These are phyloP conservation scores for Tapirus indicus DNA, from an alignment of 2,797 vertebrate species.

Conservation along the genomic window DNA sequence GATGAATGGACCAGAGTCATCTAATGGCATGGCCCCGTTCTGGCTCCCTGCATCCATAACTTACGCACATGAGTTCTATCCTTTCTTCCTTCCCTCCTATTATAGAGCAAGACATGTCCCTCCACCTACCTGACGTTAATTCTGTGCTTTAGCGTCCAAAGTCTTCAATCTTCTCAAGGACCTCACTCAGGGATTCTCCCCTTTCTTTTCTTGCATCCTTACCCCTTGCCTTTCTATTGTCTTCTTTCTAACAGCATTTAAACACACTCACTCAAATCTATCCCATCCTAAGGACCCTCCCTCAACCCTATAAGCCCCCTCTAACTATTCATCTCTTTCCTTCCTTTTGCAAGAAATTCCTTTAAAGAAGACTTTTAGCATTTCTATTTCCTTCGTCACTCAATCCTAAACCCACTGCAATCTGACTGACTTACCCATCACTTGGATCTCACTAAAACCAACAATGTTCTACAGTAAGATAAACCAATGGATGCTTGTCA, in stretches of 20 bases:
- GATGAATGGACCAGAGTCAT: background rate
- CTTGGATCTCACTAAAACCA: background rate
- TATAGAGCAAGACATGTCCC: background rate
- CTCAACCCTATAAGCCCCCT: background rate
- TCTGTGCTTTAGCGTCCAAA: background rate
- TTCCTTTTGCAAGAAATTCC: background rate
- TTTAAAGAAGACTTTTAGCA: background rate
- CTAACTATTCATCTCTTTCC: background rate
- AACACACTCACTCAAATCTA: background rate
- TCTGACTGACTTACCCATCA: background rate
- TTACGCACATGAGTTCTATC: background rate
- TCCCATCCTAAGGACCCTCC: background rate
- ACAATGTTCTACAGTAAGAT: accelerated
- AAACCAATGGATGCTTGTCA: background rate
- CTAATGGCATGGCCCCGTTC: background rate
- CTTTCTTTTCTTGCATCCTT: background rate
- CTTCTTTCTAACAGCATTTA: background rate
- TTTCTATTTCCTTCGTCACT: background rate
- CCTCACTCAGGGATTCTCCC: background rate
- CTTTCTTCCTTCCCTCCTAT: background rate
- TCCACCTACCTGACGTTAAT: background rate
- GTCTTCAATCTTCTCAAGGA: background rate
- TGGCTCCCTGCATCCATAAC: background rate
- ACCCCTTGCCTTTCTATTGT: background rate
- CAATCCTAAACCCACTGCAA: background rate